Base-by-base conservation (phyloP, 2,888 invertebrate species). In the Pomacea canaliculata region DNA sequence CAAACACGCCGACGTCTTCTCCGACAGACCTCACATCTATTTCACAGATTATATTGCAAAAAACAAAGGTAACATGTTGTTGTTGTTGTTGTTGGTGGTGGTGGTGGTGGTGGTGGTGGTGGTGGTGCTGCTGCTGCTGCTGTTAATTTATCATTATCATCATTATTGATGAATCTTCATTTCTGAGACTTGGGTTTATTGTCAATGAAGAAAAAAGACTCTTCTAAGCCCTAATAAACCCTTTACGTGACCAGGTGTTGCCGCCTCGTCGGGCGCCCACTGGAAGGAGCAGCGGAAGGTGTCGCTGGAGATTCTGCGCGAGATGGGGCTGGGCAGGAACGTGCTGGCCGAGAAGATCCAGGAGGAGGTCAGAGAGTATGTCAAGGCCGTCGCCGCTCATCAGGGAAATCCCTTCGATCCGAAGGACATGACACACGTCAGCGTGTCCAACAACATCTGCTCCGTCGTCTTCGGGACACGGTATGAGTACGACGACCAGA, bases 371-470 rank as follows among this genome's bases (percentile, higher is more conserved):
- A n/a, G 9, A 0, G 66, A 70, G 23, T 77, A 65, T 59, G 10
- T 77, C 1, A 7, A 73, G 9, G 67, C 63, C 23, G 27, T 79
- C 27, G 37, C 60, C 10, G 27, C 23, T 13, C 27, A 66, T 16
- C 27, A 72, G 19, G 73, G 71, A 7, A 46, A 56, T 13, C 77
- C 76, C n/a, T 66, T 49, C 2, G 77, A 79, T 59, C 67, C 73
- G 19, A 49, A 48, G 18, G 9, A 56, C 8, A 51, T 77, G 46
- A 68, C 70, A 3, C 66, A 65, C 46, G 59, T 73, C 1, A 76
- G 76, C 59, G 62, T 79, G 7, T 72, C 77, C 23, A 79, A 79
- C 59, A 71, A 75, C 62, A 71, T 79, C 60, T 76, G 75, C 59
- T 63, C 77, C 7, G 37, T 79, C 51, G 48, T 67, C 37, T 49